Evolutionary conservation across 2,797 vertebrate species (phyloP), one percentile per base, ranked within the genome.

Genomic region (Cossypha dichroa): DNA sequence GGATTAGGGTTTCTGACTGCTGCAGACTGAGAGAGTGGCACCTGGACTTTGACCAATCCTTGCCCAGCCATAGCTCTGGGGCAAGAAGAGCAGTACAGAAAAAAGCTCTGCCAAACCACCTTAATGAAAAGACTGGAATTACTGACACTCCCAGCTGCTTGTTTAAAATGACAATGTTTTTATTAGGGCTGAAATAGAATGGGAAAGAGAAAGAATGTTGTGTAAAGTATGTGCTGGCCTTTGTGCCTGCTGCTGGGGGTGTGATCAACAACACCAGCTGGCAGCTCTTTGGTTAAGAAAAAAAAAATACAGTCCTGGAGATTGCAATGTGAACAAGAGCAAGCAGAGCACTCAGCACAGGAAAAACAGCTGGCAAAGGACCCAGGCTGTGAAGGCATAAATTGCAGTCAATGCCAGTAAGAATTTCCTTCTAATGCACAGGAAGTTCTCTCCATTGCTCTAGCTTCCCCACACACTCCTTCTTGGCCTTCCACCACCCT

Each of bases 181-280:
- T 94, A 97, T 95, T 96, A 91, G 67, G 38, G 60, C 70, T 95
- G 43, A 93, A 94, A 96, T 85, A 92, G 90, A 95, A 95, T 67
- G 46, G 58, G 88, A 82, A 96, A 56, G 89, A 94, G 89, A 97
- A 97, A 93, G 90, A 96, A 78, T 97, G 96, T 96, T 97, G 91
- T 97, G 88, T 96, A 95, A 97, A 95, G 88, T 84, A 64, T 95
- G 75, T 49, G 75, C 80, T 96, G 96, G 95, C 95, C 96, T 97
- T 97, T 97, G 94, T 94, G 88, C 79, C 66, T 88, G 88, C 84
- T 96, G 76, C 78, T 95, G 88, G 77, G 93, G 76, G 79, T 93
- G 94, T 95, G 94, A 96, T 97, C 96, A 94, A 95, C 83, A 95
- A 90, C 95, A 97, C 94, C 97, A 97, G 97, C 97, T 97, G 97